A percentile compares a stretch with the other conserved stretches of the same genome.
Evolutionary conservation across 2,113 vertebrate genomes (phyloP).

Genomic region (Salvelinus sp.): DNA sequence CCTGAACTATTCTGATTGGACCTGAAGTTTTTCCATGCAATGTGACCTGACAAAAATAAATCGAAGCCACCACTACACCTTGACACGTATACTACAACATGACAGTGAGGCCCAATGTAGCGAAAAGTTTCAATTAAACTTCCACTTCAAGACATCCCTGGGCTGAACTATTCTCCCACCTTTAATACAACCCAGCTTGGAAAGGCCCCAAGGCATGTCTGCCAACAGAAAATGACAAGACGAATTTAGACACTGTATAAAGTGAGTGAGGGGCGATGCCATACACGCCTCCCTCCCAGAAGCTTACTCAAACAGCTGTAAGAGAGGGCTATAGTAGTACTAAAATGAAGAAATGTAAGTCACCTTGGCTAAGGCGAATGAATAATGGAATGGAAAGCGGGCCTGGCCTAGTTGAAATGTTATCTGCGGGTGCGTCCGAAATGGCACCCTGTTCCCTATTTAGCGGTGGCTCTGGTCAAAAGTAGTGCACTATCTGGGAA

Average conservation of each 20-base stretch:
- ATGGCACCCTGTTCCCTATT: no score
- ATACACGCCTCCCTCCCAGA: not conserved
- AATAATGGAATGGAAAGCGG: slow-evolving; percentile 20
- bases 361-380: slow-evolving; percentile 47
- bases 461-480: no score
- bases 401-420: slow-evolving; percentile 15
- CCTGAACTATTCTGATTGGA: not conserved
- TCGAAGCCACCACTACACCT: not conserved
- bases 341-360: slow-evolving; percentile 24
- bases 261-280: not conserved
- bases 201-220: not conserved
- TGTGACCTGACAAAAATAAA: not conserved
- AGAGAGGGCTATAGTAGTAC: not conserved
- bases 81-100: not conserved
- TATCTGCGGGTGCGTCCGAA: not conserved
- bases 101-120: not conserved
- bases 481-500: no score
- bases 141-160: no score
- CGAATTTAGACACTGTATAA: slow-evolving; percentile 10
- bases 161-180: not conserved
- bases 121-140: not conserved
- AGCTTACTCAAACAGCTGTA: not conserved
- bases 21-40: not conserved
- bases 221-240: slow-evolving; percentile 1
- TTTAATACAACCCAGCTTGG: slow-evolving; percentile 2